Conservation (phyloP, 2,888 invertebrate genomes). For the Magallana nippona region DNA sequence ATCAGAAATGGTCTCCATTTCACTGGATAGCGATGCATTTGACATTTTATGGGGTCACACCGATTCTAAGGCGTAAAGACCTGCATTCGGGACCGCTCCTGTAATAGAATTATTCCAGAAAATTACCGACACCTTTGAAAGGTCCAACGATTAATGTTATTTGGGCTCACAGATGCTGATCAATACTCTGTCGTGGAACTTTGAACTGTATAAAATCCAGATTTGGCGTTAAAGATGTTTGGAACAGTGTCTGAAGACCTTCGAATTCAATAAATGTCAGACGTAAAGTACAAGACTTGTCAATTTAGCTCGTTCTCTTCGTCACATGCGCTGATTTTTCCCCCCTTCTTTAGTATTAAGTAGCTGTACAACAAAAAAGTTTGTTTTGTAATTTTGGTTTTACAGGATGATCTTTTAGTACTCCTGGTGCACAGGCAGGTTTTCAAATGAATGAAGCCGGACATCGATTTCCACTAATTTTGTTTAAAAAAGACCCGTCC, state of each 20-base stretch:
- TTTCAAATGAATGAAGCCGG: neutral
- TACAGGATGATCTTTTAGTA: neutral
- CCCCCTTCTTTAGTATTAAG: neutral
- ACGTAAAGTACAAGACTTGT: slow-evolving; percentile 14
- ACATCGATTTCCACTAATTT: slow-evolving; percentile 4
- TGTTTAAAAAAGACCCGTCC: slow-evolving; percentile 4
- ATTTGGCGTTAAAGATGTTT: slow-evolving; percentile 12
- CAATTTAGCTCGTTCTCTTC: neutral
- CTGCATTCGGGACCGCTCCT: slow-evolving; percentile 1
- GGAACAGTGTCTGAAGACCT: slow-evolving; percentile 19
- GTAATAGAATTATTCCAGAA: neutral
- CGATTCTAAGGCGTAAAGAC: neutral
- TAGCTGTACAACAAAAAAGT: neutral
- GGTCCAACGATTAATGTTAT: neutral
- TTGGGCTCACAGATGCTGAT: neutral
- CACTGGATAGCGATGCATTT: neutral
- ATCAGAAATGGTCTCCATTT: neutral
- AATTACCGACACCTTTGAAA: slow-evolving; percentile 15
- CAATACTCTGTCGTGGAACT: neutral
- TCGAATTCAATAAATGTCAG: slow-evolving; percentile 25
- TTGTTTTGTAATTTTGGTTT: neutral
- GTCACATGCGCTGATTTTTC: slow-evolving; percentile 3
- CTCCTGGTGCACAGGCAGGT: neutral
- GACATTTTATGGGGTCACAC: slow-evolving; percentile 10
- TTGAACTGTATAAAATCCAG: slow-evolving; percentile 16